phyloP scores from a whole-genome alignment of 2,113 vertebrate species.

The Riparia riparia region DNA sequence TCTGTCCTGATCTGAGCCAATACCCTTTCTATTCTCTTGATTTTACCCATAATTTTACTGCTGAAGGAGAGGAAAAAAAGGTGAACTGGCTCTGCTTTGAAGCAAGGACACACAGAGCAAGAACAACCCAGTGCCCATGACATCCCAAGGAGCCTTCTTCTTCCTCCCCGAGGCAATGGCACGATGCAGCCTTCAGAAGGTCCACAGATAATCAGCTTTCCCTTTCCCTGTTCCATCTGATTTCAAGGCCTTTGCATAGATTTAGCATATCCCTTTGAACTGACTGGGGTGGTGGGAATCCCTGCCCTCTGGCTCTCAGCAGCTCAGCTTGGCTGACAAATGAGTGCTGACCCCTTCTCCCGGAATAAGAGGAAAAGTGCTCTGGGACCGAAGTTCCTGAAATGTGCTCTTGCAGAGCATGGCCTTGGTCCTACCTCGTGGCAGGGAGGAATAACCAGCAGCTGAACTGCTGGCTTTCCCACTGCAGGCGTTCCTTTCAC shows the following conservation, averaged over 20 bases:
- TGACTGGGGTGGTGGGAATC: background rate
- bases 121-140: rapidly evolving
- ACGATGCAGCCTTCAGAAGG: background rate
- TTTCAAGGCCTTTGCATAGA: background rate
- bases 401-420: rapidly evolving
- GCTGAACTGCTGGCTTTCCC: background rate
- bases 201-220: background rate
- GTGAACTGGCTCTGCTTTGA: background rate
- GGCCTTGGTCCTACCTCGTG: background rate
- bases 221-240: background rate
- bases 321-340: rapidly evolving
- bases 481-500: background rate
- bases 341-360: background rate
- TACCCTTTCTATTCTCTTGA: background rate
- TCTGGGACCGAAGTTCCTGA: background rate
- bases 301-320: background rate
- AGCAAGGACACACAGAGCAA: background rate
- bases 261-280: background rate
- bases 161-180: background rate
- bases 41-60: background rate
- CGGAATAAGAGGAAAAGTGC: rapidly evolving
- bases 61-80: background rate
- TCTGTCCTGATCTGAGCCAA: background rate
- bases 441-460: background rate
- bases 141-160: background rate